A percentile compares a stretch with the other conserved stretches of the same genome.
These are phyloP conservation scores for Gastrophysa polygoni DNA, from an alignment of 2,888 invertebrate genomes.

Conservation along the genomic window DNA sequence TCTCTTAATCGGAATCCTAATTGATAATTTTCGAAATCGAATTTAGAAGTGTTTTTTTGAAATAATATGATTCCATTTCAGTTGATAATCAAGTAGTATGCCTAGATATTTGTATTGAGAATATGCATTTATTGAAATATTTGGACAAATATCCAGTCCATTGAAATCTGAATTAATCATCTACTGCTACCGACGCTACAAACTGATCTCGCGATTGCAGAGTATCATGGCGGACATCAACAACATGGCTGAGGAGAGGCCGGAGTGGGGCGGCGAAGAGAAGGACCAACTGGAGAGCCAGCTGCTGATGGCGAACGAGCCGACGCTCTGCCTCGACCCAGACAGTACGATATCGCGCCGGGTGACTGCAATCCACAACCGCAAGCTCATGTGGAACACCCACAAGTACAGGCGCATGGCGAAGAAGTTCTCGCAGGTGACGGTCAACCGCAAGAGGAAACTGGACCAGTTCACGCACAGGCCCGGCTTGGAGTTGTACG, in stretches of 20 bases:
- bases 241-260: conserved; percentile 53
- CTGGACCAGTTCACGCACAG: conserved; percentile 83
- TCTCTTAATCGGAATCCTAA: too few species aligned
- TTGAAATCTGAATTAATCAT: neutral
- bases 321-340: conserved; percentile 88
- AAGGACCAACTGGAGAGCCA: conserved; percentile 81
- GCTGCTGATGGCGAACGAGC: conserved; percentile 82
- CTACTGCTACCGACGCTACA: too few species aligned
- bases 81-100: too few species aligned
- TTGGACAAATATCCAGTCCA: too few species aligned
- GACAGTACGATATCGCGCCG: conserved; percentile 80
- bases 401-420: conserved; percentile 76
- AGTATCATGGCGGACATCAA: conserved; percentile 51
- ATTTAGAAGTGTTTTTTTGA: too few species aligned
- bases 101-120: too few species aligned
- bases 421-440: conserved; percentile 75
- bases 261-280: conserved; percentile 76
- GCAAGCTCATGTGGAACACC: conserved; percentile 75
- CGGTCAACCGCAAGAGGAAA: conserved; percentile 87
- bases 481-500: conserved; percentile 77
- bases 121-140: too few species aligned
- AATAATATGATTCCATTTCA: too few species aligned
- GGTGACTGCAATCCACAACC: conserved; percentile 76
- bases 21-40: too few species aligned
- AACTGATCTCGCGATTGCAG: conserved; percentile 40